These are phyloP conservation scores for Bemisia tabaci DNA, from an alignment of 1,140 invertebrate genomes.

Conservation along the genomic window DNA sequence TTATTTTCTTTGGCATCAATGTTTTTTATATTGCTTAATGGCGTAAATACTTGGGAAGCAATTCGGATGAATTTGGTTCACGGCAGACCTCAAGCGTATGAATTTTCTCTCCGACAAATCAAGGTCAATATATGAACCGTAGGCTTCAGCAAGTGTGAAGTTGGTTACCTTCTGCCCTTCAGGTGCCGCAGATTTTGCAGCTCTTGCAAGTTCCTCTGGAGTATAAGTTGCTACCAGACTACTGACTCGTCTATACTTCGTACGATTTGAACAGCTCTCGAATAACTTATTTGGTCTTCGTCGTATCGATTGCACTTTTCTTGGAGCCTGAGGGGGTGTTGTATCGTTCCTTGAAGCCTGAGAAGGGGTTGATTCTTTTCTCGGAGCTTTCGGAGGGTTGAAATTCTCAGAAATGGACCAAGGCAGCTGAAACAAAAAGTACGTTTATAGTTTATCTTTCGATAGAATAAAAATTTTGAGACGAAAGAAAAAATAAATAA, in stretches of 20 bases:
- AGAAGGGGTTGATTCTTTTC: too few species aligned
- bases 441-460: too few species aligned
- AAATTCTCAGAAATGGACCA: too few species aligned
- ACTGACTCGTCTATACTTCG: neutral
- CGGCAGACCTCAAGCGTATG: neutral
- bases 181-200: neutral
- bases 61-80: neutral
- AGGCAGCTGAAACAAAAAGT: too few species aligned
- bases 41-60: neutral
- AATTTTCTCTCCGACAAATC: neutral
- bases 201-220: neutral
- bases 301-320: neutral
- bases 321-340: too few species aligned
- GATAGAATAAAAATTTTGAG: too few species aligned
- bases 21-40: neutral
- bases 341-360: too few species aligned
- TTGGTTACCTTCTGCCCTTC: neutral
- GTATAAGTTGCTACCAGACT: neutral
- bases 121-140: neutral
- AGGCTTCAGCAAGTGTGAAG: neutral
- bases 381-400: too few species aligned
- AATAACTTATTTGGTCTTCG: neutral
- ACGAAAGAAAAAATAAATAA: too few species aligned
- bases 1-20: neutral
- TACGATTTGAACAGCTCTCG: neutral